Base-by-base conservation (phyloP, 2,888 invertebrate species). In the Pseudeuparius sepicola region DNA sequence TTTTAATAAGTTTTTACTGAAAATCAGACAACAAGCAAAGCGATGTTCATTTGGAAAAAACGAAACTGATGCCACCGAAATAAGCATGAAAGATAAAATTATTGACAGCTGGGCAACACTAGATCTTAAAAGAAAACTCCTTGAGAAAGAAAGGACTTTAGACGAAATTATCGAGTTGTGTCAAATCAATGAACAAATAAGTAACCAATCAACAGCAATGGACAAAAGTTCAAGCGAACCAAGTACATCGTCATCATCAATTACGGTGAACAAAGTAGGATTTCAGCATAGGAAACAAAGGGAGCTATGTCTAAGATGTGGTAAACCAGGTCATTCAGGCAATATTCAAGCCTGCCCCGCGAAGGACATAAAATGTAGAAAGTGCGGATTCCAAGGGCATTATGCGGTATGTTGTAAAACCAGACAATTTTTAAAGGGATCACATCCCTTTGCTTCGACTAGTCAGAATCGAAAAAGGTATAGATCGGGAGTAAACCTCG, bases 1-100 rank as follows among this genome's bases (percentile, higher is more conserved):
- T 11, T 50, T 59, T 23, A 45, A 47, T 13, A 50, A 51, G 25
- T 55, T 50, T 39, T 11, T 56, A 4, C 23, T 53, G 12, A 43
- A 46, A 30, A 24, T 50, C 10, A 37, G 55, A 16, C 41, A 52
- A 24, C 56, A 57, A 42, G 51, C 52, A 6, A 37, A 38, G 10
- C 50, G 49, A 31, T 54, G 53, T 41, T 36, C 40, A 27, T 56
- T 54, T 45, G 49, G 44, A 7, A 46, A 47, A 14, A 43, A 26
- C 11, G 47, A 31, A 28, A 24, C 37, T 24, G 41, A 47, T 34
- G 41, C 45, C 4, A 23, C 27, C n/a, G 47, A 49, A 33, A 48
- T 48, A 14, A 45, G 40, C 27, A 28, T 49, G 14, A 47, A 47
- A 34, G 49, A 51, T 24, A 46, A 49, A 40, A 37, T 48, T 10